These are phyloP conservation scores for Zaprionus inermis DNA, from an alignment of 1,140 invertebrate species.

Conservation along the genomic window DNA sequence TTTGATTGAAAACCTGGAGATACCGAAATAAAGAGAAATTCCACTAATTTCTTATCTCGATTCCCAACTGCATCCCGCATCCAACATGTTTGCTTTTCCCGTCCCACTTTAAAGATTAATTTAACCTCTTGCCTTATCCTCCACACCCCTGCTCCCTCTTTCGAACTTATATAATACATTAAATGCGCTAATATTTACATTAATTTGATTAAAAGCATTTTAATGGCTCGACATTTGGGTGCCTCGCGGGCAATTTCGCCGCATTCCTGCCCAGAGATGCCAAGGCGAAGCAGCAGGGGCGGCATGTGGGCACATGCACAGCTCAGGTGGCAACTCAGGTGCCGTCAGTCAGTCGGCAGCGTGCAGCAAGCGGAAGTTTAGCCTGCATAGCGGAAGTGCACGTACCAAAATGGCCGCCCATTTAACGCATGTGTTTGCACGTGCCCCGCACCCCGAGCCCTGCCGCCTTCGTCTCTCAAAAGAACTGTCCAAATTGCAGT, in stretches of 20 bases:
- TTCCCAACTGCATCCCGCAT: background rate
- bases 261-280: constrained; percentile 19
- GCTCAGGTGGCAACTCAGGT: constrained; percentile 17
- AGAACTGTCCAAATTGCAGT: constrained; percentile 49
- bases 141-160: too few species aligned
- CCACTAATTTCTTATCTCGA: too few species aligned
- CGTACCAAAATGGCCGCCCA: constrained; percentile 71
- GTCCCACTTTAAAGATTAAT: background rate
- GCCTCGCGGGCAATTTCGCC: constrained; percentile 64
- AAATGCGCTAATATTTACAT: constrained; percentile 67
- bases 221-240: constrained; percentile 67
- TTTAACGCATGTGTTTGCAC: constrained; percentile 80
- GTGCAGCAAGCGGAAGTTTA: constrained; percentile 57
- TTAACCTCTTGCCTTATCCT: background rate
- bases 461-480: constrained; percentile 15
- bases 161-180: background rate
- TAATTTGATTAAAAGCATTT: constrained; percentile 82
- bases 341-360: constrained; percentile 26
- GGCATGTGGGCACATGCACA: background rate
- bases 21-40: too few species aligned
- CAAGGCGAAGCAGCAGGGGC: background rate
- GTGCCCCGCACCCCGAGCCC: background rate
- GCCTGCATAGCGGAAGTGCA: constrained; percentile 63
- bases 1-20: background rate
- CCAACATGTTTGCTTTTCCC: background rate